Percentiles rank a stretch among this genome's conserved stretches.
These are phyloP conservation scores for Dipodomys ordii DNA, from an alignment of 2,113 vertebrate species.

Conservation along the genomic window DNA sequence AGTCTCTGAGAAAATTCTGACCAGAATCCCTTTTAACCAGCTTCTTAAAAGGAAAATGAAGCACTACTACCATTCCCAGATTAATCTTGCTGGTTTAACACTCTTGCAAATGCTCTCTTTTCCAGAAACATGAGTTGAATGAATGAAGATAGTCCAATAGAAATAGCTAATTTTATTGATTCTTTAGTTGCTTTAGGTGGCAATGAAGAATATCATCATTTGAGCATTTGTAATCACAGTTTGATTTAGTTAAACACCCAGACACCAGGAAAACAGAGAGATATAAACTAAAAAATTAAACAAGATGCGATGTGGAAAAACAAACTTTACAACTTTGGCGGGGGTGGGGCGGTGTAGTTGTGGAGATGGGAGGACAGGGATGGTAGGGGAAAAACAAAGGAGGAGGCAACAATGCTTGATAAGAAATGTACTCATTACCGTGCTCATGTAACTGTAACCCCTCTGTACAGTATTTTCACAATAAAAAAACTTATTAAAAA, in stretches of 20 bases:
- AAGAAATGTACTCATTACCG: too few relatives aligned
- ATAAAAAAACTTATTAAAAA: too few relatives aligned
- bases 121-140: not conserved
- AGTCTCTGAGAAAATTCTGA: slow-evolving; percentile 42
- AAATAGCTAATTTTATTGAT: not conserved
- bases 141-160: not conserved
- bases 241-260: not conserved
- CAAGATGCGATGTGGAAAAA: too few relatives aligned
- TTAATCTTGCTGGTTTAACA: slow-evolving; percentile 26
- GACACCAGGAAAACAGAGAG: not conserved
- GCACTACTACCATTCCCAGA: not conserved
- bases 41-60: slow-evolving; percentile 47
- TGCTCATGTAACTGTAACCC: too few relatives aligned
- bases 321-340: too few relatives aligned
- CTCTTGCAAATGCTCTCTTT: slow-evolving; percentile 28
- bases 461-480: too few relatives aligned
- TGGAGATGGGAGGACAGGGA: too few relatives aligned
- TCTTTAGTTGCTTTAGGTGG: not conserved
- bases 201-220: not conserved
- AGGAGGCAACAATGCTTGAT: too few relatives aligned
- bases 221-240: not conserved
- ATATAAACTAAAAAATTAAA: not conserved
- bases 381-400: too few relatives aligned
- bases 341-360: too few relatives aligned
- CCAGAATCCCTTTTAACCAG: slow-evolving; percentile 27